These are phyloP conservation scores for Aporophyla nigra DNA, from an alignment of 2,888 invertebrate genomes.

Conservation along the genomic window DNA sequence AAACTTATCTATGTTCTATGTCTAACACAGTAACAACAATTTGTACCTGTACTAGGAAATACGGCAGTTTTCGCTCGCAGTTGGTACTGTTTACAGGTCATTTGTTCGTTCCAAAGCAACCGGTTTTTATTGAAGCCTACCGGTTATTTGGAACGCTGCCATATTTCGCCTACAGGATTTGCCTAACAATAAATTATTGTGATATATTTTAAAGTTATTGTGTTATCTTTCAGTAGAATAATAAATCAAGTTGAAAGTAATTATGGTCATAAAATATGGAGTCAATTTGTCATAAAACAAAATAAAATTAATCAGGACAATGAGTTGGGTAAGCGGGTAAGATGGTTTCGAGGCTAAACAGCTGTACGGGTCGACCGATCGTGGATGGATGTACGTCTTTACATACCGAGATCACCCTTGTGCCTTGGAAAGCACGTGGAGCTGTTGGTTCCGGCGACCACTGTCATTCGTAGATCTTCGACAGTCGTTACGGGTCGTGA, in stretches of 20 bases:
- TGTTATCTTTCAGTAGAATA: neutral
- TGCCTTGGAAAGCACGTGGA: too few species aligned
- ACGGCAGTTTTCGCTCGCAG: slow-evolving; percentile 5
- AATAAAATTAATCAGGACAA: neutral
- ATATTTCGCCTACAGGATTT: slow-evolving; percentile 32
- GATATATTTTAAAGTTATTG: slow-evolving; percentile 9
- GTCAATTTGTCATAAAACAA: neutral
- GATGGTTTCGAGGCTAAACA: too few species aligned
- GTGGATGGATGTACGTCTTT: too few species aligned
- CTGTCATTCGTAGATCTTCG: too few species aligned
- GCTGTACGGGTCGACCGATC: too few species aligned
- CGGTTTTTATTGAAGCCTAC: slow-evolving; percentile 41
- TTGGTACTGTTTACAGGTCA: slow-evolving; percentile 26
- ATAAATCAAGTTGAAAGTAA: neutral
- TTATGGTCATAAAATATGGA: neutral
- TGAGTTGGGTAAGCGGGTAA: neutral
- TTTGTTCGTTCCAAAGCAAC: slow-evolving; percentile 18
- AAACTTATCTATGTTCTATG: neutral
- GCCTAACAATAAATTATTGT: slow-evolving; percentile 1
- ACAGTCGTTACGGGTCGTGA: too few species aligned
- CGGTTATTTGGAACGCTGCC: slow-evolving; percentile 44
- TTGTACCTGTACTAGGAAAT: slow-evolving; percentile 19
- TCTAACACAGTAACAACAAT: neutral
- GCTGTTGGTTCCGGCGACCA: too few species aligned
- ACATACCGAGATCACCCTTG: too few species aligned